Percentiles rank a stretch among this genome's conserved stretches.
Conservation (phyloP, 1,140 invertebrate genomes). For the Ridgeia piscesae region DNA sequence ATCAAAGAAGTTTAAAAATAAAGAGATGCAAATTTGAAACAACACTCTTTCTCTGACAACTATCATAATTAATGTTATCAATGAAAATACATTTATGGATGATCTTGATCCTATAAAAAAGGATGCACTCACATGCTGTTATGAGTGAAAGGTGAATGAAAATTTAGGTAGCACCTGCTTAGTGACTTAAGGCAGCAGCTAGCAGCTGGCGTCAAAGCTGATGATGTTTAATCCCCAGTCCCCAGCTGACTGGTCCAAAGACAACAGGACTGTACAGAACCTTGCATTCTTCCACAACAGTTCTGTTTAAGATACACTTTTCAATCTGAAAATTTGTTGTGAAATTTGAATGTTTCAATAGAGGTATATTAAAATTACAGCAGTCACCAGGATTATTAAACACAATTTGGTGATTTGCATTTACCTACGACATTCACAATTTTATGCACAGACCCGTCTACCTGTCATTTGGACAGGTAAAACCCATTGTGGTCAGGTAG, state of each 20-base stretch:
- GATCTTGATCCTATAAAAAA: background rate
- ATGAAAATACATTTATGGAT: background rate
- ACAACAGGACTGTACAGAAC: background rate
- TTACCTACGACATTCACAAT: no score
- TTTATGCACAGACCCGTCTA: no score
- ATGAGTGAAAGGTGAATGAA: background rate
- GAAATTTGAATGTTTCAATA: no score
- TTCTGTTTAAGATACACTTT: no score
- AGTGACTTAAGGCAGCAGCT: background rate
- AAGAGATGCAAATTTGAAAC: background rate
- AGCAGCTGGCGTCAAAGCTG: background rate
- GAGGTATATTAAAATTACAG: no score
- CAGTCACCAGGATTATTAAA: no score
- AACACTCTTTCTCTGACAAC: background rate
- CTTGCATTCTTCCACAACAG: no score
- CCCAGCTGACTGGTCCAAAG: background rate
- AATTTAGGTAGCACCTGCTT: background rate
- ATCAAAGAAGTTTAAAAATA: background rate
- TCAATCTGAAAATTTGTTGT: no score
- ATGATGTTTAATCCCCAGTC: background rate
- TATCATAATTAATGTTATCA: background rate
- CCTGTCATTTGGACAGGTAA: no score
- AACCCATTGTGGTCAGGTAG: no score
- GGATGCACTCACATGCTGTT: background rate
- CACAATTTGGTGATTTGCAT: no score